A percentile compares a stretch with the other conserved stretches of the same genome.
Evolutionary conservation across 2,888 invertebrate genomes (phyloP).

Genomic region (Quadriops clusia): DNA sequence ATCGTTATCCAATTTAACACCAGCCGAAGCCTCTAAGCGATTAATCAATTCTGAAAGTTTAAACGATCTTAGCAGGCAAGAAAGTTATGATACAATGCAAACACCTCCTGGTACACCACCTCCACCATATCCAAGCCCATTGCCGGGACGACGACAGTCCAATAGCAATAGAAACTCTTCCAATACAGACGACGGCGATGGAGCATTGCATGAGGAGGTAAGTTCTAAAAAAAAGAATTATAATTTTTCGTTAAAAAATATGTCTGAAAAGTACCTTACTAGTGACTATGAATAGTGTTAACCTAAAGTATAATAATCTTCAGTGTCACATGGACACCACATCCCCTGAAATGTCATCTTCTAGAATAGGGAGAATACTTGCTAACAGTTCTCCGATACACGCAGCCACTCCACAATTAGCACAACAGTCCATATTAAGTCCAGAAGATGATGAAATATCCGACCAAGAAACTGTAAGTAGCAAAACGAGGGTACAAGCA

Average conservation of each 20-base stretch:
- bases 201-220: conserved; percentile 22
- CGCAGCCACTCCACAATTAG: conserved; percentile 33
- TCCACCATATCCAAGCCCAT: conserved; percentile 59
- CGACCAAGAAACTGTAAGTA: conserved; percentile 65
- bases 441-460: conserved; percentile 94
- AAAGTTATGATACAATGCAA: conserved; percentile 35
- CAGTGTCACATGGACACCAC: conserved; percentile 26
- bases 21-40: conserved; percentile 36
- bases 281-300: neutral
- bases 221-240: conserved; percentile 1
- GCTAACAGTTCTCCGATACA: conserved; percentile 33
- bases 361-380: conserved; percentile 22
- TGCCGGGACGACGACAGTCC: conserved; percentile 22
- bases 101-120: conserved; percentile 82
- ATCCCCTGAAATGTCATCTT: conserved; percentile 32
- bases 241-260: too few species aligned
- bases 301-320: too few species aligned
- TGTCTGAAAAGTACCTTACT: neutral
- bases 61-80: conserved; percentile 41
- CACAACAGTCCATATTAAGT: conserved; percentile 76
- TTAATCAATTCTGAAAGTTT: conserved; percentile 49
- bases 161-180: conserved; percentile 18
- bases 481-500: too few species aligned
- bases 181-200: conserved; percentile 24
- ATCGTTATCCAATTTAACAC: conserved; percentile 35